Evolutionary conservation across 2,113 vertebrate species (phyloP), one percentile per base, ranked within the genome.

Genomic region (Nesogale talazaci): DNA sequence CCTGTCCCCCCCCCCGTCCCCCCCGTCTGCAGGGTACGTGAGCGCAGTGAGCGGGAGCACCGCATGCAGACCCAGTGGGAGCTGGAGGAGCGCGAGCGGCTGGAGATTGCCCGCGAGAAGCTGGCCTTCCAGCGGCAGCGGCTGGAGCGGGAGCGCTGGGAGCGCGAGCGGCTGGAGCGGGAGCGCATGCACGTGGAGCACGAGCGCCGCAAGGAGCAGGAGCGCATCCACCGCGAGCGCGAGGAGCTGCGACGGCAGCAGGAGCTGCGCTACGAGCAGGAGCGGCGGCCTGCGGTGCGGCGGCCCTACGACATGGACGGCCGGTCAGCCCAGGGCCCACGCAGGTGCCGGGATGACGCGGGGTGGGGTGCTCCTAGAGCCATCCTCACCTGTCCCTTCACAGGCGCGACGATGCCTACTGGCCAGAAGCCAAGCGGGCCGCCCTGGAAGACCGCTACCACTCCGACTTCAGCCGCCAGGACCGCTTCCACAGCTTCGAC

Each of bases 211-310:
- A 98, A 99, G 0, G 99, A 99, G 92, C 99, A 99, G 90, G 99
- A 99, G 82, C 98, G 99, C 42, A 99, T 99, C 92, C 98, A 99
- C 86, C 97, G 99, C 0, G 99, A 99, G 96, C 98, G 99, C 0
- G 99, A 99, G 20, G 99, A 99, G 95, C 98, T 99, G 88, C 98
- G 99, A 23, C 98, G 99, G 2, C 99, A 99, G 97, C 99, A 99
- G 8, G 99, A 99, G 89, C 97, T 99, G 93, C 99, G 99, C 92
- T 99, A 98, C 0, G 99, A 99, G 10, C 99, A 99, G 85, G 99
- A 99, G 2, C 97, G 99, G 0, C 97, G 99, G 0, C 97, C 98
- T 0, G 97, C 98, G 0, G 5, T 99, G 7, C 99, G 99, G 87
- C 98, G 99, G 83, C 99, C 99, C 0, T 99, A 99, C 0, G 99